Conservation (phyloP, 2,888 invertebrate species). For the Molanna angustata region DNA sequence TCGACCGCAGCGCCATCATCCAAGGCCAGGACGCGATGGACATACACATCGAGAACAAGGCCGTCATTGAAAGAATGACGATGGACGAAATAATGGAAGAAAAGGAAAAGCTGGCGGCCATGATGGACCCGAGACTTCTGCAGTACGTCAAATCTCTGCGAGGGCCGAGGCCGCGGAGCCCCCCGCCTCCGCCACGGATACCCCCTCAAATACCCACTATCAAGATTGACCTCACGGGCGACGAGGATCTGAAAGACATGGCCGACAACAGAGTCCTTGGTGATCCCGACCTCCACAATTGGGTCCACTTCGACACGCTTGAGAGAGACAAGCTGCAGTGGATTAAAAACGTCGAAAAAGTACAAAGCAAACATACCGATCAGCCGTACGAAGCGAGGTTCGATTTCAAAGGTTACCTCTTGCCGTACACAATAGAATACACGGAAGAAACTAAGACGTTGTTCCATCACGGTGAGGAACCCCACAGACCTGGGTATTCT, state of each 20-base stretch:
- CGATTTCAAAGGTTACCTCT: constrained; percentile 75
- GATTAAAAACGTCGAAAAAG: constrained; percentile 65
- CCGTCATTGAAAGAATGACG: constrained; percentile 64
- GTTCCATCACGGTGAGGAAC: constrained; percentile 92
- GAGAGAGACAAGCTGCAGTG: constrained; percentile 87
- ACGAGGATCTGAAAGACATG: constrained; percentile 36
- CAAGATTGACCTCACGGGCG: not conserved
- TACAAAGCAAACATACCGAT: constrained; percentile 45
- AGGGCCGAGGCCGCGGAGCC: constrained; percentile 42
- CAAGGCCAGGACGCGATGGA: constrained; percentile 50
- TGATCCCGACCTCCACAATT: constrained; percentile 63
- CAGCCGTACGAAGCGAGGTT: constrained; percentile 76
- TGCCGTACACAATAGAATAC: constrained; percentile 66
- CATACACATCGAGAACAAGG: constrained; percentile 74
- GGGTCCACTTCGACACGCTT: constrained; percentile 83
- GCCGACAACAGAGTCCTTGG: constrained; percentile 59
- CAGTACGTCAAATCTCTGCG: constrained; percentile 59
- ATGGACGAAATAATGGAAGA: constrained; percentile 73
- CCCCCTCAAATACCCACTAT: not conserved
- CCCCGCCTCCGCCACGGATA: constrained; percentile 38
- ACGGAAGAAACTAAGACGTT: constrained; percentile 59
- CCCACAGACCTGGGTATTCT: constrained; percentile 87
- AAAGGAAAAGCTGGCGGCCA: constrained; percentile 61
- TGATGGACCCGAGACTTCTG: constrained; percentile 64
- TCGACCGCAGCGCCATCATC: constrained; percentile 49